These are phyloP conservation scores for Amblyopsis rosae DNA, from an alignment of 2,113 vertebrate species.

Conservation along the genomic window DNA sequence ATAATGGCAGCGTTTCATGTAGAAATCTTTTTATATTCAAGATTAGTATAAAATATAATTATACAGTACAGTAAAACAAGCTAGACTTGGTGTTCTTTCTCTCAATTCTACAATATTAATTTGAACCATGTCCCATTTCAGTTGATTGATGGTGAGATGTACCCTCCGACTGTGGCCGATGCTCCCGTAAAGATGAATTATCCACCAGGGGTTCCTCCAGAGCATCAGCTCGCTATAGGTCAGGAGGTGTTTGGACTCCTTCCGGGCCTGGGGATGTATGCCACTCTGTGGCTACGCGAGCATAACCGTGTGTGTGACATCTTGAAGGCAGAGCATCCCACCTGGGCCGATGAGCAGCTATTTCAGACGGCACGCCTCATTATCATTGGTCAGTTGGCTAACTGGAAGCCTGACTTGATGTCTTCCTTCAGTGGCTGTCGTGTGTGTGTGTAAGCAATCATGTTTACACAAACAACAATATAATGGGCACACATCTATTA, in stretches of 20 bases:
- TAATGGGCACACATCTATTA: too few relatives aligned
- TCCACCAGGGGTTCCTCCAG: constrained; percentile 58
- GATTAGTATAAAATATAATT: too few relatives aligned
- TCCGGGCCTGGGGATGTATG: constrained; percentile 86
- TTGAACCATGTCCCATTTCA: constrained; percentile 41
- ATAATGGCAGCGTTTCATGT: too few relatives aligned
- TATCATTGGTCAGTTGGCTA: constrained; percentile 85
- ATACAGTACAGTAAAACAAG: too few relatives aligned
- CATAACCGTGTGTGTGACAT: constrained; percentile 94
- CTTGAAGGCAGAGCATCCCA: constrained; percentile 86
- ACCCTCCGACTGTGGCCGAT: constrained; percentile 79
- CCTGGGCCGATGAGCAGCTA: constrained; percentile 92
- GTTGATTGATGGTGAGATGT: constrained; percentile 87
- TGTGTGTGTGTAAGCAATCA: not conserved
- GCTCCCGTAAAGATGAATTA: constrained; percentile 86
- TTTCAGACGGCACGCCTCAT: constrained; percentile 93
- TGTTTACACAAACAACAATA: too few relatives aligned
- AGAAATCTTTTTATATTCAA: too few relatives aligned
- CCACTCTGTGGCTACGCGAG: constrained; percentile 92
- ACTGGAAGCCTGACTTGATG: not conserved
- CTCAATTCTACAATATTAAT: not conserved
- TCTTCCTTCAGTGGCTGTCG: not conserved
- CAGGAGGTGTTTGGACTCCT: constrained; percentile 91
- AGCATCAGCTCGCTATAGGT: constrained; percentile 81
- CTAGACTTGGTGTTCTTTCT: too few relatives aligned